Evolutionary conservation across 2,888 invertebrate genomes (phyloP).

Genomic region (Lasioglossum pauxillum): DNA sequence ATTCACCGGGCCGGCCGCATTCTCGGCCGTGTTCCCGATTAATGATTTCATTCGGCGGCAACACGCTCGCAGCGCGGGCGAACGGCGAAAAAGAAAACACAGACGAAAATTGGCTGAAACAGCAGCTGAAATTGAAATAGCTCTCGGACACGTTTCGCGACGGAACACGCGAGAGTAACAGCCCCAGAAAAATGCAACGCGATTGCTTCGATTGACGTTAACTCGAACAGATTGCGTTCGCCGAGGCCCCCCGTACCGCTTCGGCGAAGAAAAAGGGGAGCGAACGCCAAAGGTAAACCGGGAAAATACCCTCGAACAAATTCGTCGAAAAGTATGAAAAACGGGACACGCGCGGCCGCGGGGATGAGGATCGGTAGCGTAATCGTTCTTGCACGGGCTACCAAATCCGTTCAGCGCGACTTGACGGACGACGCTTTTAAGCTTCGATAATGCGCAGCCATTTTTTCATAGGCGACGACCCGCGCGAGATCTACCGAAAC

Average conservation of each 20-base stretch:
- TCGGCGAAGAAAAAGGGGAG: background rate
- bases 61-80: background rate
- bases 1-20: background rate
- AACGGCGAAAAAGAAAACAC: background rate
- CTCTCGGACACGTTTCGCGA: background rate
- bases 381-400: conserved; percentile 54
- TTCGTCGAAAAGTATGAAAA: conserved; percentile 49
- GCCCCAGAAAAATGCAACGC: background rate
- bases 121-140: background rate
- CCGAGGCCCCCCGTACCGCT: background rate
- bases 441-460: conserved; percentile 63
- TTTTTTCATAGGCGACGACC: conserved; percentile 50
- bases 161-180: background rate
- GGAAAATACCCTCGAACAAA: conserved; percentile 40
- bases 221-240: background rate
- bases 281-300: background rate
- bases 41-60: conserved; percentile 18
- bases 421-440: conserved; percentile 65
- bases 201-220: background rate
- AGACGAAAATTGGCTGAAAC: background rate
- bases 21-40: conserved; percentile 11
- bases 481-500: conserved; percentile 39
- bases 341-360: conserved; percentile 19
- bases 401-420: conserved; percentile 59
- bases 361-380: conserved; percentile 24